Evolutionary conservation across 2,797 vertebrate species (phyloP).

Genomic region (Rhyacichthys aspro): DNA sequence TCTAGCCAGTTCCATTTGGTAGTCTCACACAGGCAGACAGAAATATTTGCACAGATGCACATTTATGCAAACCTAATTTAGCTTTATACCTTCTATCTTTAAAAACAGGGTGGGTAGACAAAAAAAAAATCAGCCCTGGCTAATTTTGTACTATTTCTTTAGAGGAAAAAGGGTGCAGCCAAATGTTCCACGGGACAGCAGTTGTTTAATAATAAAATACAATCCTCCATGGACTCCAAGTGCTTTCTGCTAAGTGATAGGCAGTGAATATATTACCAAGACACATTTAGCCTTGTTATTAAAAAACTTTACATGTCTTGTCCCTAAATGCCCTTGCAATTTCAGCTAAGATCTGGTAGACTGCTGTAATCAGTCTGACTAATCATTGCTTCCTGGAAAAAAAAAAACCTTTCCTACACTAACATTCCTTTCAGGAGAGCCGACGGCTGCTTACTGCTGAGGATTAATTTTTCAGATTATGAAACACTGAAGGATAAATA

Average conservation of each 20-base stretch:
- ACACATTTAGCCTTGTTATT: slow-evolving; percentile 43
- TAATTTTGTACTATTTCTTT: background rate
- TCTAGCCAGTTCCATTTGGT: slow-evolving; percentile 33
- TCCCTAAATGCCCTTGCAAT: slow-evolving; percentile 34
- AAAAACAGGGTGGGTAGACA: slow-evolving; percentile 3
- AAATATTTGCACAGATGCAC: slow-evolving; percentile 5
- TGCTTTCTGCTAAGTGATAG: background rate
- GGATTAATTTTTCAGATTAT: slow-evolving; percentile 47
- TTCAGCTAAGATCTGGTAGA: background rate
- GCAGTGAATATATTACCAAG: background rate
- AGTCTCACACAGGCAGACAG: slow-evolving; percentile 3
- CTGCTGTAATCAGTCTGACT: slow-evolving; percentile 36
- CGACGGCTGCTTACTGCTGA: slow-evolving; percentile 26
- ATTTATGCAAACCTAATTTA: slow-evolving; percentile 12
- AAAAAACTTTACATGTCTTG: slow-evolving; percentile 37
- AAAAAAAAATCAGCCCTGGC: background rate
- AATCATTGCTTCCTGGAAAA: slow-evolving; percentile 53
- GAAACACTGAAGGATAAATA: slow-evolving; percentile 48
- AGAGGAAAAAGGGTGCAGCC: background rate
- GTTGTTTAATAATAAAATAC: slow-evolving; percentile 18
- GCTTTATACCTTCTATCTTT: background rate
- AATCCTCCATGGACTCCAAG: background rate
- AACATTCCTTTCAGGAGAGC: slow-evolving; percentile 36
- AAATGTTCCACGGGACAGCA: slow-evolving; percentile 9
- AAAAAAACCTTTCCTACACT: slow-evolving; percentile 20